phyloP scores from a whole-genome alignment of 1,140 invertebrate genomes.

The Drosophila trapezifrons region DNA sequence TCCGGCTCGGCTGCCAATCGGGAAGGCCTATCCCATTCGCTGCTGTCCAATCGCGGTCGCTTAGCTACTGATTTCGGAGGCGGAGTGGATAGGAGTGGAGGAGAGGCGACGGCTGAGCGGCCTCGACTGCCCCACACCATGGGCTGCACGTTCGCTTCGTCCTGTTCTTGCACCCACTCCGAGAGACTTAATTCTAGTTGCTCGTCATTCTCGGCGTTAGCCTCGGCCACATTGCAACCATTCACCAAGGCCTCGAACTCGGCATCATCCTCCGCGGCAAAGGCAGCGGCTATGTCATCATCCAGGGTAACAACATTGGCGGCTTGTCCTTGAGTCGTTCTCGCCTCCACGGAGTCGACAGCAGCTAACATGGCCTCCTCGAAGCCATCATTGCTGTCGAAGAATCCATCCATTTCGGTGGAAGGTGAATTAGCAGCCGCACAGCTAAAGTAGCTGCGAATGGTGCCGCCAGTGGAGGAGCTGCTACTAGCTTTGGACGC shows the following conservation, averaged over 20 bases:
- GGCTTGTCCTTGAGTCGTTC: neutral
- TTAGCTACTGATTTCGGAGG: constrained; percentile 47
- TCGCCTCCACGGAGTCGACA: constrained; percentile 26
- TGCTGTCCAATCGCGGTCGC: constrained; percentile 21
- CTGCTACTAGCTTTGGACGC: neutral
- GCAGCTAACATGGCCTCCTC: constrained; percentile 65
- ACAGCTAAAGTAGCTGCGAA: constrained; percentile 45
- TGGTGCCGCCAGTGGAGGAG: constrained; percentile 9
- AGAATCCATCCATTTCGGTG: constrained; percentile 59
- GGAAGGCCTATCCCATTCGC: constrained; percentile 6
- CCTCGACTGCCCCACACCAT: constrained; percentile 62
- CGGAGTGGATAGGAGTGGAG: constrained; percentile 31
- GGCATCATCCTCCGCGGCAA: constrained; percentile 71
- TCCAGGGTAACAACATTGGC: constrained; percentile 14
- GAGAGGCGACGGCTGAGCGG: constrained; percentile 6
- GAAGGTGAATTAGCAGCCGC: neutral
- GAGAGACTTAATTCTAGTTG: constrained; percentile 45
- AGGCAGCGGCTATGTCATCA: constrained; percentile 67
- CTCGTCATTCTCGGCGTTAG: neutral
- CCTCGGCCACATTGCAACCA: neutral
- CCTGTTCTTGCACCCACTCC: constrained; percentile 38
- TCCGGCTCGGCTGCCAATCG: neutral
- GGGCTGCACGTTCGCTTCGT: constrained; percentile 40
- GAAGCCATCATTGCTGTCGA: constrained; percentile 77
- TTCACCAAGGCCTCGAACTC: constrained; percentile 64